Evolutionary conservation across 2,113 vertebrate species (phyloP).

Genomic region (Crotalus tigris): DNA sequence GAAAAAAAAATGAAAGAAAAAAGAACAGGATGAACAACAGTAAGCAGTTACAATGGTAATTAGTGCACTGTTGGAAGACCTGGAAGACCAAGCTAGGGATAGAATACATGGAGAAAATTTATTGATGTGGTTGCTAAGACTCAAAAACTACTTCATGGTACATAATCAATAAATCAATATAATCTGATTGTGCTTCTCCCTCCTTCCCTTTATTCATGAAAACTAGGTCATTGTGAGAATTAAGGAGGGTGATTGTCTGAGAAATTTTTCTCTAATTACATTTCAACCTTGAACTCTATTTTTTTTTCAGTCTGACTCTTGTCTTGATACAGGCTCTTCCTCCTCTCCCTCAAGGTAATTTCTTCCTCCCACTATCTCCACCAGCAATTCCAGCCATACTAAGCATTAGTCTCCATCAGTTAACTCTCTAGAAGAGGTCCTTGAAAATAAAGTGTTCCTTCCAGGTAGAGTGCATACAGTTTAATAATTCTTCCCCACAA

Average conservation of each 20-base stretch:
- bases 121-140: not conserved
- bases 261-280: not conserved
- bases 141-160: not conserved
- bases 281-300: not conserved
- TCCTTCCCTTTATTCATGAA: not conserved
- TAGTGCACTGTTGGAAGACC: not conserved
- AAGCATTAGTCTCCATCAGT: not conserved
- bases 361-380: not conserved
- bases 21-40: not conserved
- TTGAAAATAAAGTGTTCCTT: not conserved
- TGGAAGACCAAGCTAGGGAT: not conserved
- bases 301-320: not conserved
- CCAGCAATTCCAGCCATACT: not conserved
- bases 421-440: not conserved
- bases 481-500: not conserved
- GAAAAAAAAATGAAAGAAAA: not conserved
- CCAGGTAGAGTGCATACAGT: not conserved
- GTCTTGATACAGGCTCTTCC: not conserved
- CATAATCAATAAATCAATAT: not conserved
- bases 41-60: not conserved
- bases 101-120: not conserved
- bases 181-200: not conserved
- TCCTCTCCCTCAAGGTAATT: not conserved
- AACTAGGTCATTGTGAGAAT: not conserved
- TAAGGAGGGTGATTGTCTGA: not conserved